phyloP scores from a whole-genome alignment of 2,113 vertebrate genomes.

The Aptenodytes forsteri region DNA sequence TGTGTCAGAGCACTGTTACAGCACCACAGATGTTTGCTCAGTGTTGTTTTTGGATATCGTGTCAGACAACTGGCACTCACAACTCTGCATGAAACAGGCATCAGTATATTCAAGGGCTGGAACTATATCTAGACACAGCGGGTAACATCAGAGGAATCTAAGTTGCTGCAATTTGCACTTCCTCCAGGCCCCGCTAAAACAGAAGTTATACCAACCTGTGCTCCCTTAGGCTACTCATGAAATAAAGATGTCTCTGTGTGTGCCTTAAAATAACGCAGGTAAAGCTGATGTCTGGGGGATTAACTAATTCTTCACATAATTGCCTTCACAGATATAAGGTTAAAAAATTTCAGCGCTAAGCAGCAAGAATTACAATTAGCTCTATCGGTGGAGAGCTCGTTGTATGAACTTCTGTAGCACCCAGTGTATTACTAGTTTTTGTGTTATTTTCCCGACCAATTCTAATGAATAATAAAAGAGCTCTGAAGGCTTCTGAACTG shows the following conservation, averaged over 20 bases:
- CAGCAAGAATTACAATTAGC: background rate
- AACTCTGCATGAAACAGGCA: background rate
- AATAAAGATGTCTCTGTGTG: background rate
- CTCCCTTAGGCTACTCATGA: constrained; percentile 23
- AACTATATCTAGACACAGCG: background rate
- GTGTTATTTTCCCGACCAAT: background rate
- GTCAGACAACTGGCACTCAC: background rate
- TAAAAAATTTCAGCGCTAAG: background rate
- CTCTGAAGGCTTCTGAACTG: background rate
- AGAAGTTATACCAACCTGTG: background rate
- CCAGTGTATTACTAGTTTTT: background rate
- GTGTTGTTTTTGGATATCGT: background rate
- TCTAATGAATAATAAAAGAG: background rate
- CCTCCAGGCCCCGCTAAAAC: background rate
- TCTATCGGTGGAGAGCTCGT: background rate
- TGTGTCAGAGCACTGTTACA: background rate
- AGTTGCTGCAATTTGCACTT: background rate
- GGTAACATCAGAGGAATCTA: background rate
- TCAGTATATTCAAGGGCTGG: background rate
- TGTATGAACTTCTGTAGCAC: background rate
- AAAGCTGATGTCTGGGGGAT: constrained; percentile 15
- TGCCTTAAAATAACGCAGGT: constrained; percentile 1
- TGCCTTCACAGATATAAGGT: background rate
- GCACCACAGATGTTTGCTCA: background rate
- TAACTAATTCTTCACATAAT: constrained; percentile 13